These are phyloP conservation scores for Pharmacophagus antenor DNA, from an alignment of 2,888 invertebrate genomes.

Conservation along the genomic window DNA sequence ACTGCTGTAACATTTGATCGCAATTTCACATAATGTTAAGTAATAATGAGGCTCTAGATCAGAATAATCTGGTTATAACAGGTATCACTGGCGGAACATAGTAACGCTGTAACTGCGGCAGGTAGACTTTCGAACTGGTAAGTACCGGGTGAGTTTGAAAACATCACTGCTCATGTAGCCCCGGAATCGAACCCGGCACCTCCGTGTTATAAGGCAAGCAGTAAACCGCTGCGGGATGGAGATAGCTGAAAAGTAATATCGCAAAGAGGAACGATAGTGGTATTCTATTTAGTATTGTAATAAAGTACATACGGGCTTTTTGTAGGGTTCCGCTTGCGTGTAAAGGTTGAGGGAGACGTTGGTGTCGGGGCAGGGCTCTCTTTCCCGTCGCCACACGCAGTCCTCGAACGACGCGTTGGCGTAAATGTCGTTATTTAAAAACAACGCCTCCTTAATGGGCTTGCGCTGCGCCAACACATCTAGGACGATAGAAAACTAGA, in stretches of 20 bases:
- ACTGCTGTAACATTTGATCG: not conserved
- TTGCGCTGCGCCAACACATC: constrained; percentile 50
- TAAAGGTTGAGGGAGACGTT: constrained; percentile 84
- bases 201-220: not conserved
- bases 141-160: not conserved
- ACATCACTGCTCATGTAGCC: not conserved
- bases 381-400: constrained; percentile 86
- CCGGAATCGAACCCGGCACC: not conserved
- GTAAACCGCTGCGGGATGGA: not conserved
- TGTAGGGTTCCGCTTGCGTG: constrained; percentile 77
- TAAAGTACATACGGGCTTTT: constrained; percentile 59
- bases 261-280: not conserved
- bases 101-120: not conserved
- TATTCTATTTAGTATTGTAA: not conserved
- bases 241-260: not conserved
- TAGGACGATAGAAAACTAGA: constrained; percentile 30
- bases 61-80: too few relatives aligned
- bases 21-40: too few relatives aligned
- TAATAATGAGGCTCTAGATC: too few relatives aligned
- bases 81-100: too few relatives aligned
- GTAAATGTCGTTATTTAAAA: constrained; percentile 80
- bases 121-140: too few relatives aligned
- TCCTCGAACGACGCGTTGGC: constrained; percentile 83
- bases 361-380: constrained; percentile 86
- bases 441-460: constrained; percentile 83